phyloP scores from a whole-genome alignment of 2,113 vertebrate species.

The Passerina amoena region DNA sequence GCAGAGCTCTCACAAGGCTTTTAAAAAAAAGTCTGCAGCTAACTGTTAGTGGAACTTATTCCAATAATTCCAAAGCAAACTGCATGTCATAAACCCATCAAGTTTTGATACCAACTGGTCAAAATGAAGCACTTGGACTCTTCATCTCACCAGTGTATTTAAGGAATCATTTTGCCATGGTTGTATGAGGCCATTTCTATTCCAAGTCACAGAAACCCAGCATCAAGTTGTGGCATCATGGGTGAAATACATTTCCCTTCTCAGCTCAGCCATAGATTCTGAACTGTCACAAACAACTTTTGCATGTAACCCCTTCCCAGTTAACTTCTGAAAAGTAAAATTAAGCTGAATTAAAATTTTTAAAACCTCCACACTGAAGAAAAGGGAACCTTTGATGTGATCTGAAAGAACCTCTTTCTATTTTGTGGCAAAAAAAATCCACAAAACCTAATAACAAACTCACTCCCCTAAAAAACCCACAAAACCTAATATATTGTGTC shows the following conservation, averaged over 20 bases:
- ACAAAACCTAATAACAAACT: neutral
- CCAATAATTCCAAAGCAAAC: neutral
- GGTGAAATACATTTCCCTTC: neutral
- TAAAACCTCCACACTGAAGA: neutral
- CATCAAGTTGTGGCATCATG: neutral
- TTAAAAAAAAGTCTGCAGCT: neutral
- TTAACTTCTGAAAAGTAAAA: neutral
- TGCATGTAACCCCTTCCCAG: neutral
- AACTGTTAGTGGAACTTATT: neutral
- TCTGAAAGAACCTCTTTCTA: neutral
- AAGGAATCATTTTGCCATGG: neutral
- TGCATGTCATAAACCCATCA: neutral
- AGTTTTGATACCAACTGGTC: neutral
- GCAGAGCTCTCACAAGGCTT: neutral
- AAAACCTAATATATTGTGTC: neutral
- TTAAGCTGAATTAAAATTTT: neutral
- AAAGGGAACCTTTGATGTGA: neutral
- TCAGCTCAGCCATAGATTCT: neutral
- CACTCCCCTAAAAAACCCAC: fast-evolving
- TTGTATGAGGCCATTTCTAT: neutral
- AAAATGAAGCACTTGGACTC: neutral
- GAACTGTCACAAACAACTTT: neutral
- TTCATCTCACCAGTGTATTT: neutral
- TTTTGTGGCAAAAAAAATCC: neutral
- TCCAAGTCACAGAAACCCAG: neutral